Evolutionary conservation across 2,888 invertebrate species (phyloP).

Genomic region (Podabrus alpinus): DNA sequence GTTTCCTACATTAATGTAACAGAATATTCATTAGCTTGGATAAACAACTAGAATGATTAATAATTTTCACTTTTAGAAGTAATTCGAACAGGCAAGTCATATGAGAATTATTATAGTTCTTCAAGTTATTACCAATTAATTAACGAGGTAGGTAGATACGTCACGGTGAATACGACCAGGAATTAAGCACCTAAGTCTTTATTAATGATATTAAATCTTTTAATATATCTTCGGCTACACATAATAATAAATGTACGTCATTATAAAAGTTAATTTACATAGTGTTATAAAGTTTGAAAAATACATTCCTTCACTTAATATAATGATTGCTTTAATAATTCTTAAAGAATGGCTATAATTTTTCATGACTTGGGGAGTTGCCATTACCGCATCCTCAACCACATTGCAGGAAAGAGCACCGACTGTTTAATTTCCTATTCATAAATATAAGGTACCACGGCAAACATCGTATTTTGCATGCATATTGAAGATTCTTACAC

Average conservation of each 20-base stretch:
- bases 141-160: background rate
- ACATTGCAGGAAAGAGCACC: constrained; percentile 15
- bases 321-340: constrained; percentile 15
- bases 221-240: background rate
- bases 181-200: background rate
- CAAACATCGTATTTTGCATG: constrained; percentile 41
- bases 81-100: background rate
- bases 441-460: constrained; percentile 40
- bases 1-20: constrained; percentile 31
- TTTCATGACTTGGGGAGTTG: constrained; percentile 9
- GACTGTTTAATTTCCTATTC: constrained; percentile 40
- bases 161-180: background rate
- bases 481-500: constrained; percentile 41
- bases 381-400: constrained; percentile 16
- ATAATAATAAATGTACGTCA: background rate
- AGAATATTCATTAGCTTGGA: constrained; percentile 30
- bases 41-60: constrained; percentile 31
- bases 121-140: background rate
- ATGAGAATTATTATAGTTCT: constrained; percentile 1
- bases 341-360: constrained; percentile 21
- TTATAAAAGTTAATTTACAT: constrained; percentile 4
- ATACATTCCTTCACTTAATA: background rate
- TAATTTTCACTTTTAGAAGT: constrained; percentile 27
- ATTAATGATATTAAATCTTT: background rate
- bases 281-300: constrained; percentile 2